These are phyloP conservation scores for Lamprologus tigripictilis DNA, from an alignment of 2,113 vertebrate species.

Conservation along the genomic window DNA sequence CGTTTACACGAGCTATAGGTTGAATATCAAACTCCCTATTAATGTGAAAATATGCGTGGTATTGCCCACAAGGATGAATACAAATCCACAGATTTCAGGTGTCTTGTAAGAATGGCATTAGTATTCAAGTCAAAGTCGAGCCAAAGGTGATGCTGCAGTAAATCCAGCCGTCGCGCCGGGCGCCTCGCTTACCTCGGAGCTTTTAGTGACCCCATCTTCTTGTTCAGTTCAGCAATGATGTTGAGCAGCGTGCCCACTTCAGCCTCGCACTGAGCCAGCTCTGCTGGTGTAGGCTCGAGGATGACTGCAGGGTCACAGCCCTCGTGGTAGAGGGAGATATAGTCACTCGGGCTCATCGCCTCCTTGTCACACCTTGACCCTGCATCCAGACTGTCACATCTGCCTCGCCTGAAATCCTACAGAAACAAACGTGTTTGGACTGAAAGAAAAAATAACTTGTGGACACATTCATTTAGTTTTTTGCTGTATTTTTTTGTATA, in stretches of 20 bases:
- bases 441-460: background rate
- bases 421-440: background rate
- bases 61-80: background rate
- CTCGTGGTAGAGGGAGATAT: conserved; percentile 9
- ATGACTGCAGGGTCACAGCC: conserved; percentile 11
- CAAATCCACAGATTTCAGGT: background rate
- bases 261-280: conserved; percentile 64
- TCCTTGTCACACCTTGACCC: conserved; percentile 25
- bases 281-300: conserved; percentile 55
- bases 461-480: background rate
- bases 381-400: conserved; percentile 49
- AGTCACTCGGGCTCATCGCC: background rate
- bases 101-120: background rate
- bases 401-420: conserved; percentile 33
- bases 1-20: background rate
- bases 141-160: background rate
- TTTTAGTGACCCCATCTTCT: conserved; percentile 66
- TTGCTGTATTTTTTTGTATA: background rate
- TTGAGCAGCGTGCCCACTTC: conserved; percentile 51
- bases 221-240: conserved; percentile 60
- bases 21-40: background rate
- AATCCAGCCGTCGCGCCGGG: background rate
- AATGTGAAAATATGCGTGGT: background rate
- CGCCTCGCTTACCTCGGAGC: conserved; percentile 51
- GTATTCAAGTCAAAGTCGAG: background rate